Base-by-base conservation (phyloP, 2,797 vertebrate species). In the Danio tinwini region DNA sequence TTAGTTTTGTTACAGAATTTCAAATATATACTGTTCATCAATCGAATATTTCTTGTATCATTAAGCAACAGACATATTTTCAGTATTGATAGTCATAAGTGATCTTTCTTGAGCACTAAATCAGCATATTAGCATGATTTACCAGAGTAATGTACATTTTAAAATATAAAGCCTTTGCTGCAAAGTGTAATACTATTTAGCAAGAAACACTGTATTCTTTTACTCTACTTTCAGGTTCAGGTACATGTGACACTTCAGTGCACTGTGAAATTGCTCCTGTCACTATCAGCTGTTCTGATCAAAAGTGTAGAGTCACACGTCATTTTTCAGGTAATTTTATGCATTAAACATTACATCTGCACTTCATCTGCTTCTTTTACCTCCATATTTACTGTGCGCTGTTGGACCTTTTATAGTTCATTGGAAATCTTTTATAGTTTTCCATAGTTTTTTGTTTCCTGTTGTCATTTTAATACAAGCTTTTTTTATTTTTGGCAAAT, bases 201-300 rank as follows among this genome's bases (percentile, higher is more conserved):
- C 61, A 17, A 29, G 29, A 29, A 29, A 29, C n/a, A n/a, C 5
- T 61, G 21, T 7, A 14, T n/a, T 47, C 50, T 11, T 21, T 44
- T 39, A 16, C 7, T 42, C 47, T 19, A 13, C 42, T 17, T 21
- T 67, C 87, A 99, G 97, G 90, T 96, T 49, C 91, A 86, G 83
- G 87, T 64, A 56, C 92, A 96, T 39, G 88, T 90, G 16, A 84
- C 83, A 63, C 90, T 97, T 75, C 96, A 95, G 77, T 83, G 86
- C 72, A 95, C 92, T 3, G 80, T 97, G 75, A 91, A 92, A 84
- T 90, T 95, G 78, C 91, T 97, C 70, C 87, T 98, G 85, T 92
- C 90, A 5, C 86, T 97, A 47, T 87, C 95, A 73, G 92, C 94
- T 16, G 67, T 90, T 81, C 90, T 96, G 74, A 91, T 96, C 78